Evolutionary conservation across 2,888 invertebrate species (phyloP).

Genomic region (Heliconius aoede): DNA sequence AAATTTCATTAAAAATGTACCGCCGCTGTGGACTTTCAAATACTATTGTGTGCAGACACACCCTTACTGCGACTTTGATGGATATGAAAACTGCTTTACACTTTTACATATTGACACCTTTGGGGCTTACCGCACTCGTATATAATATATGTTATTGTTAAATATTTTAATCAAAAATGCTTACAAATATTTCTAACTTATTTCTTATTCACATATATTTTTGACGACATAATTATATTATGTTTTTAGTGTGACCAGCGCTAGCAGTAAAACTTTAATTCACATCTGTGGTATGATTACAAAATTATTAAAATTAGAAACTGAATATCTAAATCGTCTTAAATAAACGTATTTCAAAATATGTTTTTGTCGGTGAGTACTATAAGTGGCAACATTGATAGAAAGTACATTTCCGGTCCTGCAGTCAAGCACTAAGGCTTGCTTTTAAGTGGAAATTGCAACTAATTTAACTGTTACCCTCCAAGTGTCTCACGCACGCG

Average conservation of each 20-base stretch:
- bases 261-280: too few species aligned
- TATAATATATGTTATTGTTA: too few species aligned
- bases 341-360: too few species aligned
- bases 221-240: too few species aligned
- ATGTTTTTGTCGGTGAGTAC: not conserved
- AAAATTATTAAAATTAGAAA: not conserved
- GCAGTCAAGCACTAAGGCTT: constrained; percentile 63
- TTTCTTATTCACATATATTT: too few species aligned
- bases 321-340: too few species aligned
- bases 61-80: constrained; percentile 51
- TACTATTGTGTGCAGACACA: constrained; percentile 52
- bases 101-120: constrained; percentile 24
- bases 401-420: constrained; percentile 69
- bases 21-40: constrained; percentile 49
- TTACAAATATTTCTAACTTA: not conserved
- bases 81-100: constrained; percentile 48
- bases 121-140: too few species aligned
- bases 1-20: constrained; percentile 75
- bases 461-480: constrained; percentile 80
- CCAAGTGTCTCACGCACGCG: constrained; percentile 76
- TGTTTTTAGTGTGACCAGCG: too few species aligned
- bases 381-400: constrained; percentile 36
- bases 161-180: not conserved
- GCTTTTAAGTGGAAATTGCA: constrained; percentile 79
- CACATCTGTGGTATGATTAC: too few species aligned